Base-by-base conservation (phyloP, 2,888 invertebrate genomes). In the Parascotia fuliginaria region DNA sequence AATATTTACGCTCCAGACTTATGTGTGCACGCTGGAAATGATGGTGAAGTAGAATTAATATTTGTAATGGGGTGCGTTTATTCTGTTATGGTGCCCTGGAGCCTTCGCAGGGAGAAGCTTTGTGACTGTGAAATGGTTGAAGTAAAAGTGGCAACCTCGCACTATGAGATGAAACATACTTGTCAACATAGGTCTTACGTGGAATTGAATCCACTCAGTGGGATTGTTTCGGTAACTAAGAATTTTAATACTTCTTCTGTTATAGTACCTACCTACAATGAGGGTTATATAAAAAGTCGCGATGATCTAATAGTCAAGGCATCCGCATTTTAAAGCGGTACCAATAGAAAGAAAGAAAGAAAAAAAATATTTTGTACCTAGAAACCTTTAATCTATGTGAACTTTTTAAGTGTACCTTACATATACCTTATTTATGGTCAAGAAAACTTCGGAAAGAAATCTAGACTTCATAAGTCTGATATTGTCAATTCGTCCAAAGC, bases 111-210 rank as follows among this genome's bases (percentile, higher is more conserved):
- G 36, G 83, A 87, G 50, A 89, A 92, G 64, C 84, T 92, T 47
- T 92, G 92, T 60, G 84, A 88, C 16, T 92, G 92, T 52, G 79
- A 80, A 36, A 89, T 91, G 90, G 59, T 87, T 0, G 87, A 91
- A 60, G 79, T 88, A 0, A 70, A 85, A 73, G 61, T 73, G 5
- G 92, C 90, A 4, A 88, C 89, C 45, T 91, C 91, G 0, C 79
- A 75, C 19, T 92, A 81, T 48, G 85, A 82, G 51, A 87, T 84
- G 89, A 81, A 77, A 39, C 92, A 92, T 40, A 79, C 77, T 0
- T 92, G 92, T 58, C 46, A 61, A 0, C 92, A 92, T 54, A 81
- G 92, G 55, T 28, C 65, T 3, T 64, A 89, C 51, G 75, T 90
- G 9, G 84, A 89, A 47, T 28, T 92, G 40, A 57, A 70, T 22